Percentiles rank a stretch among this genome's conserved stretches.
Conservation (phyloP, 1,140 invertebrate species). For the Calephelis nemesis region DNA sequence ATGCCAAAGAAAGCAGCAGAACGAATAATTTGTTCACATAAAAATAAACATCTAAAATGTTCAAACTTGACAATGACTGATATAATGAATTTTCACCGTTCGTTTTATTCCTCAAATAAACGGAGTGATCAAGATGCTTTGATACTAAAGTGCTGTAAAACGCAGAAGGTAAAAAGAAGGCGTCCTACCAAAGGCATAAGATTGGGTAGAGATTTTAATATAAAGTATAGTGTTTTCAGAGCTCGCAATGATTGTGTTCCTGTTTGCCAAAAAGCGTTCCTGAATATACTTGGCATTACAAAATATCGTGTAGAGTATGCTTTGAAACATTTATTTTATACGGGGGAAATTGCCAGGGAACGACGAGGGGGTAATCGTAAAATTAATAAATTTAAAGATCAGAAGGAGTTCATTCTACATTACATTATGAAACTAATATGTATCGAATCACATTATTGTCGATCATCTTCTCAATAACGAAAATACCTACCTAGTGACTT, state of each 20-base stretch:
- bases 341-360: neutral
- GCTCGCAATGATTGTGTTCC: conserved; percentile 32
- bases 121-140: neutral
- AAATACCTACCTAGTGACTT: conserved; percentile 28
- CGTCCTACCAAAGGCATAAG: too few relatives aligned
- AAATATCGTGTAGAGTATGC: conserved; percentile 19
- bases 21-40: conserved; percentile 30
- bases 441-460: conserved; percentile 38
- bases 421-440: conserved; percentile 35
- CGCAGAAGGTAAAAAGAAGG: too few relatives aligned
- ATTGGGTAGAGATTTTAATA: conserved; percentile 31
- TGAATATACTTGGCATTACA: conserved; percentile 35
- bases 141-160: too few relatives aligned
- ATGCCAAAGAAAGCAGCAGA: conserved; percentile 29
- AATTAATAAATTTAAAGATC: conserved; percentile 35
- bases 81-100: too few relatives aligned
- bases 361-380: conserved; percentile 30
- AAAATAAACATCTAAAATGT: conserved; percentile 31
- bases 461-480: conserved; percentile 29
- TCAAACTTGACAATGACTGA: conserved; percentile 28
- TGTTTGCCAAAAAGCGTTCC: conserved; percentile 32
- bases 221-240: conserved; percentile 31
- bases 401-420: conserved; percentile 31
- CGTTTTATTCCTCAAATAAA: too few relatives aligned
- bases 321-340: too few relatives aligned